Percentiles rank a stretch among this genome's conserved stretches.
phyloP scores from a whole-genome alignment of 2,888 invertebrate genomes.

The Orthonevra nobilis region DNA sequence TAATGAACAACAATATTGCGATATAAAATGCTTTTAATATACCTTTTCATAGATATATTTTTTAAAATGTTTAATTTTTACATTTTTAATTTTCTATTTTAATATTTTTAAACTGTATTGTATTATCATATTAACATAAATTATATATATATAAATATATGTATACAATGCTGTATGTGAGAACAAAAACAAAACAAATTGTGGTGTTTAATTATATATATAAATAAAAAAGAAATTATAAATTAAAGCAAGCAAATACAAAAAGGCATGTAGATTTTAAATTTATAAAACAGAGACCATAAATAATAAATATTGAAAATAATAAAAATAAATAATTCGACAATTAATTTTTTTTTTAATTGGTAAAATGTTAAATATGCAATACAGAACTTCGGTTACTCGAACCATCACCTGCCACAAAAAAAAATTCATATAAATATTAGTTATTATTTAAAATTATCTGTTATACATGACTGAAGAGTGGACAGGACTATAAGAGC shows the following conservation, averaged over 20 bases:
- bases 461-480: too few species aligned
- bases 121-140: conserved; percentile 60
- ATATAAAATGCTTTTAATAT: conserved; percentile 62
- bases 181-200: conserved; percentile 39
- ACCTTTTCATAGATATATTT: conserved; percentile 62
- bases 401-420: too few species aligned
- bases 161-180: conserved; percentile 66
- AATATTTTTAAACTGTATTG: conserved; percentile 56
- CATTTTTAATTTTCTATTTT: conserved; percentile 62
- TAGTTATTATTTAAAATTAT: too few species aligned
- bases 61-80: conserved; percentile 66
- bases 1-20: conserved; percentile 45
- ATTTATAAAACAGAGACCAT: conserved; percentile 18
- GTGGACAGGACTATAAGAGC: too few species aligned
- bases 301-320: conserved; percentile 47
- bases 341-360: too few species aligned
- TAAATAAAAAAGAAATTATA: conserved; percentile 43
- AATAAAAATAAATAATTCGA: too few species aligned
- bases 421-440: too few species aligned
- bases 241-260: conserved; percentile 44
- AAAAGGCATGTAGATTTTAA: conserved; percentile 47
- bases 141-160: conserved; percentile 63
- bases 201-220: conserved; percentile 60
- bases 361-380: too few species aligned
- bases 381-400: too few species aligned